Base-by-base conservation (phyloP, 2,888 invertebrate species). In the Eilema caniola region DNA sequence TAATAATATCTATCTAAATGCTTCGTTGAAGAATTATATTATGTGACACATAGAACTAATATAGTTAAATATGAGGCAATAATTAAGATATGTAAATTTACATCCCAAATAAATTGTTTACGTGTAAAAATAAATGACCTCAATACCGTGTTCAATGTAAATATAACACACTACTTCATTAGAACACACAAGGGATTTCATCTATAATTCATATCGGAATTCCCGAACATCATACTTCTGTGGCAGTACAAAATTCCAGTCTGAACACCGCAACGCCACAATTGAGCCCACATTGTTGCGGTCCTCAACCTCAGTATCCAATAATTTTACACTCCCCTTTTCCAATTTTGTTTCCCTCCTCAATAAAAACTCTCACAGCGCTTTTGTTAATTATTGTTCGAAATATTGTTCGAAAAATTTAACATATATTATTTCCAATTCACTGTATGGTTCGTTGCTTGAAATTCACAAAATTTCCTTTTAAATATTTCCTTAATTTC, bases 301-400 rank as follows among this genome's bases (percentile, higher is more conserved):
- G 64, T 60, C 59, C 0, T 37, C 7, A n/a, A 47, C 64, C 69
- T 5, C 63, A 47, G 47, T 16, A 69, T 64, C 59, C 25, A 59
- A 69, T 63, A 57, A 63, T 64, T 69, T 64, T 24, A 47, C 59
- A 60, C 31, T 60, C n/a, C 60, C 47, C 23, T 47, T 68, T 60
- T n/a, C 37, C 41, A 24, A 41, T 62, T 62, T 62, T 24, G 62
- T 62, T 53, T 33, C 41, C 31, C 62, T n/a, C 14, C 24, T 14
- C 37, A 62, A 25, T 53, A 67, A 31, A 53, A n/a, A n/a, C 53
- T 53, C 53, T 53, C 53, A 53, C n/a, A n/a, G 47, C 20, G n/a
- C 53, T 53, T 53, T 53, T n/a, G 53, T 53, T n/a, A 53, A 53
- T 53, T n/a, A 53, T 53, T 53, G 53, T 53, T 53, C 53, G 33